Base-by-base conservation (phyloP, 2,797 vertebrate genomes). In the Bradypodion ventrale region DNA sequence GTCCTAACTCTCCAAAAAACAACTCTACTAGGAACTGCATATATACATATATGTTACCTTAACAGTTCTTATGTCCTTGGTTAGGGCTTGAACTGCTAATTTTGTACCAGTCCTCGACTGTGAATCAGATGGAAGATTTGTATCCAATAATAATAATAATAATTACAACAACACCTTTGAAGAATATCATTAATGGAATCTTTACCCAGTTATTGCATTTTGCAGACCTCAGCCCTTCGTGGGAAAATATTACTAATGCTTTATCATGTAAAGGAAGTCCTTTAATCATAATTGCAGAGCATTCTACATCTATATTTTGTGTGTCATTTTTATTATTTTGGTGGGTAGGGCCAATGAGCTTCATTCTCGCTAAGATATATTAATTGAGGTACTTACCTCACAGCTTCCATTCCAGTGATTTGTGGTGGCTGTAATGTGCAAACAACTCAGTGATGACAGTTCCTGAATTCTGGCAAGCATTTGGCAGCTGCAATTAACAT, bases 311-410 rank as follows among this genome's bases (percentile, higher is more conserved):
- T 2, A 29, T 60, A 69, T 40, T 44, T n/a, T 83, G 29, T 44
- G n/a, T 29, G 21, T 62, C 62, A 65, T n/a, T n/a, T n/a, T 82
- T 82, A 82, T 82, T 75, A 16, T 78, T 42, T 63, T n/a, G 29
- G 32, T 5, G 2, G 25, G 63, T 10, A 10, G 10, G 32, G 25
- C 46, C 63, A 37, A 62, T 21, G 40, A 19, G 23, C 8, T 62
- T 32, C 23, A 46, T 78, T 78, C 9, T 78, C 37, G 59, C 19
- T 68, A 27, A 42, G 63, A 8, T 56, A 25, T 40, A 69, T 23
- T 69, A 40, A 69, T 42, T 69, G 21, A 69, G 21, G 37, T 70
- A 35, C 10, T 83, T 74, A 16, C 7, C 40, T 60, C 69, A 44
- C n/a, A 44, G 25, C 60, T 82, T 70, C 56, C 40, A 62, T 62